Evolutionary conservation across 2,888 invertebrate species (phyloP).

Genomic region (Synanthedon formicaeformis): DNA sequence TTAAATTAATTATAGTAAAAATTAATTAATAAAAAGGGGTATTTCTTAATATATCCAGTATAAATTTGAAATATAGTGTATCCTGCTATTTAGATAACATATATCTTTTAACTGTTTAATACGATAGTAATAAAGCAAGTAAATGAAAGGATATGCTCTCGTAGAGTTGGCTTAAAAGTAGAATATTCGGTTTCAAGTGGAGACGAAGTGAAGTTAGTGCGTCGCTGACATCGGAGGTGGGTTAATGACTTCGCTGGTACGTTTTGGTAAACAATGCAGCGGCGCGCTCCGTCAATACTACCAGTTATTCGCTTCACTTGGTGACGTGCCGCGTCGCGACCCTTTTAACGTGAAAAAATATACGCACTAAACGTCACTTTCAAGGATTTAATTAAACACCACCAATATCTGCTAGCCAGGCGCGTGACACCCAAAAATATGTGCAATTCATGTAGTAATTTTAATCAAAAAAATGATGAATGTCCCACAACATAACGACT

Average conservation of each 20-base stretch:
- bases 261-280: slow-evolving; percentile 65
- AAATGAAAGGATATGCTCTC: too few relatives aligned
- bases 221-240: slow-evolving; percentile 48
- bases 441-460: slow-evolving; percentile 9
- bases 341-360: slow-evolving; percentile 46
- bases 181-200: neutral
- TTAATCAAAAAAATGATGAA: slow-evolving; percentile 9
- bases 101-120: too few relatives aligned
- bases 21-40: too few relatives aligned
- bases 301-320: slow-evolving; percentile 53
- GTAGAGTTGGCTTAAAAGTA: neutral
- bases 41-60: too few relatives aligned
- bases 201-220: neutral
- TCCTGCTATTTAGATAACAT: too few relatives aligned
- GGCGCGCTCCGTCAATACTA: slow-evolving; percentile 50
- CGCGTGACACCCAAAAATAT: slow-evolving; percentile 5
- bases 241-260: slow-evolving; percentile 66
- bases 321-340: slow-evolving; percentile 33
- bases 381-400: slow-evolving; percentile 25
- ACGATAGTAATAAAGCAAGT: too few relatives aligned
- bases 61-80: too few relatives aligned
- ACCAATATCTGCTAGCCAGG: slow-evolving; percentile 6
- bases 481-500: slow-evolving; percentile 6
- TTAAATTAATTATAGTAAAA: too few relatives aligned
- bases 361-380: slow-evolving; percentile 16